Evolutionary conservation across 1,140 invertebrate genomes (phyloP).

Genomic region (Brachionus rubens): DNA sequence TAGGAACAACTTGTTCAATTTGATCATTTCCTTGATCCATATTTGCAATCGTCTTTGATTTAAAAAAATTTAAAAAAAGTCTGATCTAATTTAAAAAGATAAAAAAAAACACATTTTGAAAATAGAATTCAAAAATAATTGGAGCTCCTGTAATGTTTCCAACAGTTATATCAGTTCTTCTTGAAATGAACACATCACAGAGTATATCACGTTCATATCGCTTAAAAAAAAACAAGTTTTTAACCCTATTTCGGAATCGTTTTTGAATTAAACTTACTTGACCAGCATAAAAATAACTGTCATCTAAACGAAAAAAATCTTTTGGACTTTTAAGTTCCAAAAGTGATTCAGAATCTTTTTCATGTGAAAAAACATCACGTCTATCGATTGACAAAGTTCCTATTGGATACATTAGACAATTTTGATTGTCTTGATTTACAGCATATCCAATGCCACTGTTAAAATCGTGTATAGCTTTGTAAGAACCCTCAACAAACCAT

Average conservation of each 20-base stretch:
- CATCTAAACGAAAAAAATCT: constrained; percentile 13
- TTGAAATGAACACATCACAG: constrained; percentile 37
- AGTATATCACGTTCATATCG: constrained; percentile 32
- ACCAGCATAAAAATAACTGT: constrained; percentile 21
- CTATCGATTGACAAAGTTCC: constrained; percentile 35
- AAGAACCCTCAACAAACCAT: neutral
- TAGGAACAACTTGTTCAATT: constrained; percentile 34
- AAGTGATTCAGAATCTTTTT: neutral
- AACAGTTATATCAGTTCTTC: constrained; percentile 22
- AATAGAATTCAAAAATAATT: neutral
- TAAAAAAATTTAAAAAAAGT: neutral
- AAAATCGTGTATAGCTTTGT: constrained; percentile 36
- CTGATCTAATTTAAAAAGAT: neutral
- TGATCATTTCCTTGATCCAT: neutral
- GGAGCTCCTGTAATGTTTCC: neutral
- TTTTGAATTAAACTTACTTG: neutral
- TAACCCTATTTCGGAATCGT: too few species aligned
- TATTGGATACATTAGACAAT: constrained; percentile 29
- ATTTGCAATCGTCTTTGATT: neutral
- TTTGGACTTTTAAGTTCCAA: neutral
- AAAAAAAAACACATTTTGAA: constrained; percentile 8
- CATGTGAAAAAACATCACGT: neutral
- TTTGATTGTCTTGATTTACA: constrained; percentile 7
- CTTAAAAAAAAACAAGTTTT: neutral
- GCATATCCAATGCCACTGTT: constrained; percentile 32